Percentiles rank a stretch among this genome's conserved stretches.
Conservation (phyloP, 92 coral and sea anemone genomes). For the Palythoa grandiflora region DNA sequence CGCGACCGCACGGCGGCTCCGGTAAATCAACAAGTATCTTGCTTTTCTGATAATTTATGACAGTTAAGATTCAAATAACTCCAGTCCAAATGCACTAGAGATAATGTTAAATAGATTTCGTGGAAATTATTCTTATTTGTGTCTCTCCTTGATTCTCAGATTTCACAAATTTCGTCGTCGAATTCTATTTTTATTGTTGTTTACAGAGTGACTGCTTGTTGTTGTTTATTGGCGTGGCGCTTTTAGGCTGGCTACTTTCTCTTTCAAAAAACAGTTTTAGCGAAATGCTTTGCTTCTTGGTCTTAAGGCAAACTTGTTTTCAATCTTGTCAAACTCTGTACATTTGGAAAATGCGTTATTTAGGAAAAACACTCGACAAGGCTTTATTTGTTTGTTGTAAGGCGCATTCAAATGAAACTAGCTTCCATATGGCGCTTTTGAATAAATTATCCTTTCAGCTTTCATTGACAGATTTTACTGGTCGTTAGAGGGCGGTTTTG, state of each 20-base stretch:
- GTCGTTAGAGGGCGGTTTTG: constrained; percentile 47
- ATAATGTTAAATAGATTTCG: constrained; percentile 10
- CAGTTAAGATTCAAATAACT: constrained; percentile 14
- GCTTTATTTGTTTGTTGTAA: constrained; percentile 48
- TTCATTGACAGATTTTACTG: constrained; percentile 52
- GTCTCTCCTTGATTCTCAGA: not conserved
- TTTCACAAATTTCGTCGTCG: constrained; percentile 42
- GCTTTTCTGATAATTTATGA: constrained; percentile 34
- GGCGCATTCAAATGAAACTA: constrained; percentile 51
- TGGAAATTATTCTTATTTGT: not conserved
- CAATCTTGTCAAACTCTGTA: not conserved
- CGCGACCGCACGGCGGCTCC: constrained; percentile 44
- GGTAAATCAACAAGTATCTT: constrained; percentile 40
- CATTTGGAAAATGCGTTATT: constrained; percentile 41
- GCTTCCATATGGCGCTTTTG: constrained; percentile 55
- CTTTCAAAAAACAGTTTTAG: not conserved
- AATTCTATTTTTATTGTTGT: constrained; percentile 91
- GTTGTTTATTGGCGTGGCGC: constrained; percentile 94
- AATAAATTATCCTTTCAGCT: constrained; percentile 46
- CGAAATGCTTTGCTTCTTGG: not conserved
- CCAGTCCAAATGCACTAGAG: not conserved
- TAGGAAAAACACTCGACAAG: constrained; percentile 28
- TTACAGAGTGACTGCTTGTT: constrained; percentile 86
- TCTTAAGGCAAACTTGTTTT: not conserved
- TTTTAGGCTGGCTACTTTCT: constrained; percentile 6